Conservation (phyloP, 1,140 invertebrate genomes). For the Ganaspis sp. region DNA sequence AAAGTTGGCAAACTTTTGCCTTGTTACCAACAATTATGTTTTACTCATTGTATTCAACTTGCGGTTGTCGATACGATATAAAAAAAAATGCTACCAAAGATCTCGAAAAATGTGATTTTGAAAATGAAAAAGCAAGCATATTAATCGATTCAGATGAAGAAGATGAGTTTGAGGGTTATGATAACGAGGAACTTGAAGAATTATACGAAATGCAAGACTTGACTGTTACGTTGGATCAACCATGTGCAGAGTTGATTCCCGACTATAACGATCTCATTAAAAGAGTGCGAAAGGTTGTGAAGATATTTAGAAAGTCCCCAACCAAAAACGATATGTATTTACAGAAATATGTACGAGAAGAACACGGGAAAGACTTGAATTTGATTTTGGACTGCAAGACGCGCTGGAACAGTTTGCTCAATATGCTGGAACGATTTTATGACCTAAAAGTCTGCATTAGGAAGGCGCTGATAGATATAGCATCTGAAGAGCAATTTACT, state of each 20-base stretch:
- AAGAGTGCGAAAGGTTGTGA: conserved; percentile 43
- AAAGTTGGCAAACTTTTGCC: conserved; percentile 46
- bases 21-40: conserved; percentile 47
- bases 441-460: conserved; percentile 45
- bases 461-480: conserved; percentile 54
- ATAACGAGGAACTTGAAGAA: conserved; percentile 32
- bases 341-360: conserved; percentile 45
- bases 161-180: conserved; percentile 32
- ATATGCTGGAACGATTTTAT: conserved; percentile 38
- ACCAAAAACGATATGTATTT: conserved; percentile 45
- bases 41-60: conserved; percentile 48
- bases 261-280: conserved; percentile 19
- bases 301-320: conserved; percentile 42
- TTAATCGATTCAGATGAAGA: too few relatives aligned
- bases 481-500: conserved; percentile 45
- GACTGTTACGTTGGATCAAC: conserved; percentile 6
- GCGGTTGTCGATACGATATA: conserved; percentile 43
- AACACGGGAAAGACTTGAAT: conserved; percentile 36
- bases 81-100: conserved; percentile 32
- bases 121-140: background rate
- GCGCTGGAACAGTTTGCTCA: conserved; percentile 47
- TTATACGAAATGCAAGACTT: background rate
- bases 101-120: conserved; percentile 34
- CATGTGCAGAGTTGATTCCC: conserved; percentile 12
- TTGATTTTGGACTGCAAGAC: conserved; percentile 42